Evolutionary conservation across 1,140 invertebrate species (phyloP), one percentile per base, ranked within the genome.

Genomic region (Caenorhabditis latens): DNA sequence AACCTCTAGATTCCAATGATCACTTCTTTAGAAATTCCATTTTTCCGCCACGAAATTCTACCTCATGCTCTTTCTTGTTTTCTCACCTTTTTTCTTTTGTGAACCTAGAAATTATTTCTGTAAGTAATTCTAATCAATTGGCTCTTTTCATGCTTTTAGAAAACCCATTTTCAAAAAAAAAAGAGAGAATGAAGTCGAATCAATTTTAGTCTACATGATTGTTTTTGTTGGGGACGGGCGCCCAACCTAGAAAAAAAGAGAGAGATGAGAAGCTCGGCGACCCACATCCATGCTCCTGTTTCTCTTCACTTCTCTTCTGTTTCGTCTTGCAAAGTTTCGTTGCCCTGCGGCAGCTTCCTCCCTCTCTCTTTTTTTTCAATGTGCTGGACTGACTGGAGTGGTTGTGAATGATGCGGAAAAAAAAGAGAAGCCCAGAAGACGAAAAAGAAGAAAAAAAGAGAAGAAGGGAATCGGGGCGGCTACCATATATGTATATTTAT

Each of bases 381-480:
- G 40, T 83, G 40, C 42, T 58, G 83, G n/a, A 84, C 55, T 61
- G 58, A 40, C 24, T 61, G 58, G 83, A 84, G 83, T 61, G 53
- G 21, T 46, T 61, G 83, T 13, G 83, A 84, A 84, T 61, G 83
- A 84, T 61, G 58, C 83, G 83, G 55, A 84, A 63, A 84, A 84
- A 21, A 46, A 84, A 21, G 67, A 50, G 32, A 75, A 75, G 32
- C 46, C 75, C n/a, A 82, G 24, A 82, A 53, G 48, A 24, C 13
- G 75, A 40, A 40, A 40, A 61, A 65, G 46, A 65, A 63, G n/a
- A 40, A 63, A 24, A 67, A 46, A 65, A 63, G 40, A 21, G 32
- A 42, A 24, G 82, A 83, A 40, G 13, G 7, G 40, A 32, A 16
- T 8, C 13, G 48, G 14, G 32, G 57, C 16, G 19, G 48, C 50